Conservation (phyloP, 1,140 invertebrate genomes). For the Ooceraea biroi region DNA sequence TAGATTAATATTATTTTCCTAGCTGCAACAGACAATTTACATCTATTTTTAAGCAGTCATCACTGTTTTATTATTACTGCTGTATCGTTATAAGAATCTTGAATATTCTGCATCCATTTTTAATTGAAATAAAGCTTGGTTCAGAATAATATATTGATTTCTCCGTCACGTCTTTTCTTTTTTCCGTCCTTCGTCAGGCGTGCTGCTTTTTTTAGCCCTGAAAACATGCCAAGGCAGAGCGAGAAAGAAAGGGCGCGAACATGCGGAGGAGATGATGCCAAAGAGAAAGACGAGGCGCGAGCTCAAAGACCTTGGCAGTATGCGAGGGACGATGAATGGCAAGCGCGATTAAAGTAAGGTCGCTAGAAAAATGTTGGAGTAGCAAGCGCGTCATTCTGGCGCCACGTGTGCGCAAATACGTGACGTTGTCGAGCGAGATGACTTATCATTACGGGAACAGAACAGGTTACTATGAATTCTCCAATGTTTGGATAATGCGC, state of each 20-base stretch:
- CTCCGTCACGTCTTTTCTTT: background rate
- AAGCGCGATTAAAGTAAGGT: slow-evolving; percentile 48
- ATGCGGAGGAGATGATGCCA: slow-evolving; percentile 19
- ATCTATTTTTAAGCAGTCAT: background rate
- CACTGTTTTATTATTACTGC: background rate
- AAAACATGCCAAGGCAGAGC: slow-evolving; percentile 69
- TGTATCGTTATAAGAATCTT: slow-evolving; percentile 3
- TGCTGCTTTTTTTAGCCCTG: slow-evolving; percentile 68
- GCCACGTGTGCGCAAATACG: slow-evolving; percentile 46
- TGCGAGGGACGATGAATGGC: slow-evolving; percentile 59
- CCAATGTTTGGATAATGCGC: background rate
- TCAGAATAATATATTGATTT: slow-evolving; percentile 41
- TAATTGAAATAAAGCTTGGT: background rate
- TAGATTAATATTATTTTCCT: slow-evolving; percentile 4
- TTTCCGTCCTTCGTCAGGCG: slow-evolving; percentile 25
- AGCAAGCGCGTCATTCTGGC: slow-evolving; percentile 28
- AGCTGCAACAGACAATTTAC: background rate
- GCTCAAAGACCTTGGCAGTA: slow-evolving; percentile 67
- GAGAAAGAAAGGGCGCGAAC: slow-evolving; percentile 25
- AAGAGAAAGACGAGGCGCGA: slow-evolving; percentile 47
- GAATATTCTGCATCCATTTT: background rate
- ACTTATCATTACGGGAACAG: slow-evolving; percentile 31
- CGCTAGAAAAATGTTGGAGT: slow-evolving; percentile 46
- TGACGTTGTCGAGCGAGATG: slow-evolving; percentile 33
- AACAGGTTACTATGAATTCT: slow-evolving; percentile 11